These are phyloP conservation scores for Tricholauxania praeusta DNA, from an alignment of 2,888 invertebrate genomes.

Conservation along the genomic window DNA sequence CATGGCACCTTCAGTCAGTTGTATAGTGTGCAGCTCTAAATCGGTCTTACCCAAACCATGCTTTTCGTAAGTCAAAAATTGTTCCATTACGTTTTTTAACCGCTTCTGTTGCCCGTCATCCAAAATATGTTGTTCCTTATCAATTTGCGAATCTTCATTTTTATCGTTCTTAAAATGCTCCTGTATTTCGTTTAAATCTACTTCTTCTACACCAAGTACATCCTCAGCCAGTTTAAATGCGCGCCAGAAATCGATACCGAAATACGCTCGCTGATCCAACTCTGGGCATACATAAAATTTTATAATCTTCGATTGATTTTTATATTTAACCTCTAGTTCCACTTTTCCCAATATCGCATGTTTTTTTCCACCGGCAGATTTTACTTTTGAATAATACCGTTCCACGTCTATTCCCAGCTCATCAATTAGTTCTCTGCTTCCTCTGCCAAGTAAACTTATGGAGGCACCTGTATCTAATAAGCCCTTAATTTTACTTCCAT, in stretches of 20 bases:
- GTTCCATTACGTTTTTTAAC: constrained; percentile 10
- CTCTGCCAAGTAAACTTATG: constrained; percentile 17
- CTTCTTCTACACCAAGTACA: background rate
- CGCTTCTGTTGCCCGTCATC: background rate
- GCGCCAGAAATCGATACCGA: constrained; percentile 32
- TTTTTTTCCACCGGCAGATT: constrained; percentile 17
- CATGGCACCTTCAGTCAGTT: background rate
- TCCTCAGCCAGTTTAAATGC: constrained; percentile 1
- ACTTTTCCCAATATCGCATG: background rate
- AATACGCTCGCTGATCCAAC: background rate
- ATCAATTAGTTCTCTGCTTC: background rate
- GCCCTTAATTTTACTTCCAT: background rate
- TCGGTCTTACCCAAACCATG: constrained; percentile 23
- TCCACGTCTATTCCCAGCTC: background rate
- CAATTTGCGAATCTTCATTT: background rate
- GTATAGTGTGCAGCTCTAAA: constrained; percentile 16
- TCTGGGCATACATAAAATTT: constrained; percentile 21
- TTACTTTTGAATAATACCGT: background rate
- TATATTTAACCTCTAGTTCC: background rate
- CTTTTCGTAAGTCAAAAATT: constrained; percentile 23
- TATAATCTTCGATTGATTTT: background rate
- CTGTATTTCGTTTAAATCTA: background rate
- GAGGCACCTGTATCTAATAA: constrained; percentile 33
- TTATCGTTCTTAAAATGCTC: background rate
- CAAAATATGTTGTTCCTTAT: constrained; percentile 19